Evolutionary conservation across 2,888 invertebrate genomes (phyloP).

Genomic region (Stenotaenia linearis): DNA sequence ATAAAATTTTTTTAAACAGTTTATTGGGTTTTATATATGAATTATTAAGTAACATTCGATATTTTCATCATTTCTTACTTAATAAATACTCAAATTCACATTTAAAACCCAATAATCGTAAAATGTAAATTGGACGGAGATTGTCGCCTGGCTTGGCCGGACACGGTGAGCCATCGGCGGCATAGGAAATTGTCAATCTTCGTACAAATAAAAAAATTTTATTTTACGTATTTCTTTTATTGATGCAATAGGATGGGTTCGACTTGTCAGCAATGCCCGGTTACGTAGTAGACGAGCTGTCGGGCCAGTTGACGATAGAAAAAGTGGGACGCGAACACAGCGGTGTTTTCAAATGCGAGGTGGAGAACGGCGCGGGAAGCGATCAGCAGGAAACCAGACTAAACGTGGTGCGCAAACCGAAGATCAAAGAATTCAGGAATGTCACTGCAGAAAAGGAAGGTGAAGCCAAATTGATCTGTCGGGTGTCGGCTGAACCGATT

Average conservation of each 20-base stretch:
- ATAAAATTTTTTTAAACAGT: no score
- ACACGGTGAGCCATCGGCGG: no score
- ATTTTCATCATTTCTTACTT: no score
- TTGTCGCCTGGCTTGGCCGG: no score
- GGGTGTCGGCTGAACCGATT: constrained; percentile 33
- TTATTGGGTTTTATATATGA: no score
- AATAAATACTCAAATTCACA: no score
- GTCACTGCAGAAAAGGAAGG: constrained; percentile 59
- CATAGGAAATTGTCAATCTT: no score
- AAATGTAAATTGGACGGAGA: no score
- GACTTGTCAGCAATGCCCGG: constrained; percentile 58
- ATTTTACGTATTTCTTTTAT: neutral
- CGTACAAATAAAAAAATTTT: no score
- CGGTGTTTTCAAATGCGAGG: constrained; percentile 73
- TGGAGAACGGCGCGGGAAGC: constrained; percentile 70
- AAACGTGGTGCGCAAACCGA: constrained; percentile 58
- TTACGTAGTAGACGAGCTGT: constrained; percentile 45
- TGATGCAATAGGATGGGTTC: constrained; percentile 50
- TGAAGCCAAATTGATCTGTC: constrained; percentile 57
- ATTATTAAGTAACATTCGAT: no score
- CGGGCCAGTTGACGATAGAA: constrained; percentile 66
- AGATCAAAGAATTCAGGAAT: constrained; percentile 70
- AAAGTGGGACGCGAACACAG: constrained; percentile 70
- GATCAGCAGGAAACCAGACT: constrained; percentile 51
- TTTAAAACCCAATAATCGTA: no score